These are phyloP conservation scores for Hyphantria cunea DNA, from an alignment of 1,140 invertebrate genomes.

Conservation along the genomic window DNA sequence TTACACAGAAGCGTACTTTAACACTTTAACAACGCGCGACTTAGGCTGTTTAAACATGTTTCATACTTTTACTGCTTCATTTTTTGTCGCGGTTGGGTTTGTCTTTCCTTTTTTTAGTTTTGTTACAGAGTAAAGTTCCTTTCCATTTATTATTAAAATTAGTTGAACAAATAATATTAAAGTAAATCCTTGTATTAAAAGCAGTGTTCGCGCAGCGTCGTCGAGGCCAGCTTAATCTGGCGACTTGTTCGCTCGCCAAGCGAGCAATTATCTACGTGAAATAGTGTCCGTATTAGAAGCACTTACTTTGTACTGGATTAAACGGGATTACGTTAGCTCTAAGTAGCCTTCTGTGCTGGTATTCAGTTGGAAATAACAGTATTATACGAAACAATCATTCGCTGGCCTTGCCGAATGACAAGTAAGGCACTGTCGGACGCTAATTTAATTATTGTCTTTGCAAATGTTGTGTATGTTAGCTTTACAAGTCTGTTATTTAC, in stretches of 20 bases:
- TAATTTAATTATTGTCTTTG: too few species aligned
- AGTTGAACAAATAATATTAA: constrained; percentile 24
- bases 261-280: constrained; percentile 75
- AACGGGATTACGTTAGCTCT: constrained; percentile 61
- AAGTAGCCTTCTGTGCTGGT: constrained; percentile 49
- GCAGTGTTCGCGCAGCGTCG: constrained; percentile 39
- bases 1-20: too few species aligned
- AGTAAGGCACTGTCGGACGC: constrained; percentile 14
- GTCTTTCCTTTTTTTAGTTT: too few species aligned
- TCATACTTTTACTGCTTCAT: too few species aligned
- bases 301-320: constrained; percentile 69
- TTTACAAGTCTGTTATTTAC: too few species aligned
- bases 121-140: not conserved
- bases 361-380: constrained; percentile 38
- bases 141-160: constrained; percentile 24
- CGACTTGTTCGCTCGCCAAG: constrained; percentile 47
- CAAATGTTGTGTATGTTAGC: too few species aligned
- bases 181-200: constrained; percentile 36
- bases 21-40: too few species aligned
- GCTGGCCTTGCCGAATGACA: constrained; percentile 6
- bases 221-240: constrained; percentile 50
- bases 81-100: too few species aligned
- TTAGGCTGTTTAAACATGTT: too few species aligned
- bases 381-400: constrained; percentile 33
- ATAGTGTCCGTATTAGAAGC: constrained; percentile 68